Conservation (phyloP, 2,888 invertebrate genomes). For the Lochmaea crataegi region DNA sequence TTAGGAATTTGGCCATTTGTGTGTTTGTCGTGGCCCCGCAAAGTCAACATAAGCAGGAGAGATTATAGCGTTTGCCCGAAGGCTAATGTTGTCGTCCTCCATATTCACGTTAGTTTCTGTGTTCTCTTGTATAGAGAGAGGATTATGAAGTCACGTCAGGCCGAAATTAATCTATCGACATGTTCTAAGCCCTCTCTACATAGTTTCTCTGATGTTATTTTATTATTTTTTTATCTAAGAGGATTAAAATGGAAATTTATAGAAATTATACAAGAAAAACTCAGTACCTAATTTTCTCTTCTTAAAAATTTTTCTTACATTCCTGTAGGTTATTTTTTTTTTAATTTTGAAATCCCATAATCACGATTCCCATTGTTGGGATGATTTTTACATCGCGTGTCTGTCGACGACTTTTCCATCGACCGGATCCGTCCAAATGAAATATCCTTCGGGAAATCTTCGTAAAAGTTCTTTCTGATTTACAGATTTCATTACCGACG, state of each 20-base stretch:
- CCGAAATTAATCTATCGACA: constrained; percentile 14
- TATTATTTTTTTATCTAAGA: neutral
- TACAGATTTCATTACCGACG: constrained; percentile 43
- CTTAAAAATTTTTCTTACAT: no score
- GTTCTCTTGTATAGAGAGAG: constrained; percentile 4
- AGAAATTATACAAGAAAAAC: no score
- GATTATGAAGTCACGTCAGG: constrained; percentile 15
- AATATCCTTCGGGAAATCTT: constrained; percentile 45
- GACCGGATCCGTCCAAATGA: constrained; percentile 18
- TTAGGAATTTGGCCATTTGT: constrained; percentile 29
- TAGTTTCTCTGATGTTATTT: neutral
- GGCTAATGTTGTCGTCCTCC: constrained; percentile 22
- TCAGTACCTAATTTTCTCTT: no score
- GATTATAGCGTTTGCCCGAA: constrained; percentile 33
- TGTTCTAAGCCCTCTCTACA: no score
- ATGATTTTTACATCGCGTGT: constrained; percentile 33
- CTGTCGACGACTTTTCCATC: constrained; percentile 29
- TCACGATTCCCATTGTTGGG: constrained; percentile 4
- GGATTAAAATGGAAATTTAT: no score
- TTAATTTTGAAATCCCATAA: neutral
- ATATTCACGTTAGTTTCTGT: constrained; percentile 21
- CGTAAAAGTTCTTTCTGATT: constrained; percentile 44
- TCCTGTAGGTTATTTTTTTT: neutral
- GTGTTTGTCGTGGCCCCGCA: constrained; percentile 30
- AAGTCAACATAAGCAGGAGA: constrained; percentile 35